A percentile compares a stretch with the other conserved stretches of the same genome.
phyloP scores from a whole-genome alignment of 2,113 vertebrate genomes.

The Thunnus thynnus region DNA sequence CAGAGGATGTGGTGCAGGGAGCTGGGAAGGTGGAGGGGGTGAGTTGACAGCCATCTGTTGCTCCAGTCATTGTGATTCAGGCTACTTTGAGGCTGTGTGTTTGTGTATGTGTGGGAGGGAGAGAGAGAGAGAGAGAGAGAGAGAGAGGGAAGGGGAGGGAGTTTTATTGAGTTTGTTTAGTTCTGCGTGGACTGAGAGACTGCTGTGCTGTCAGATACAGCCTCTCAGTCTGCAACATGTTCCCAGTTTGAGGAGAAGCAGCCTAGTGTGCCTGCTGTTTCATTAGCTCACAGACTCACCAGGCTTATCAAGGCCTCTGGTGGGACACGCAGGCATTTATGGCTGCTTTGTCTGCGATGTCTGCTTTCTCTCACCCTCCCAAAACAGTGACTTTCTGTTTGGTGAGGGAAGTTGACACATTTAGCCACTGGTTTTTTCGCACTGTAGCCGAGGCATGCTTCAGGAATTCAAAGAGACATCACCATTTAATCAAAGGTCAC shows the following conservation, averaged over 20 bases:
- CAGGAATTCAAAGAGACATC: conserved; percentile 52
- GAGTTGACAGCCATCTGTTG: conserved; percentile 85
- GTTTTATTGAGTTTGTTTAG: conserved; percentile 73
- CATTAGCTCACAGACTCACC: conserved; percentile 27
- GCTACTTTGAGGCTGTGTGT: conserved; percentile 58
- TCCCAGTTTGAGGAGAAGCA: conserved; percentile 41
- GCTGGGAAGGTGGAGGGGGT: conserved; percentile 64
- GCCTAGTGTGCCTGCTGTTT: conserved; percentile 31
- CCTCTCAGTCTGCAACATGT: conserved; percentile 33
- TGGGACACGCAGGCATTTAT: conserved; percentile 51
- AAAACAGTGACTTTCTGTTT: conserved; percentile 53
- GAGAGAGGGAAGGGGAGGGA: conserved; percentile 28
- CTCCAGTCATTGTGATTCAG: conserved; percentile 82
- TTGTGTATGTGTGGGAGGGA: conserved; percentile 50
- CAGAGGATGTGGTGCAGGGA: conserved; percentile 75
- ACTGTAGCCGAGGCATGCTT: conserved; percentile 20
- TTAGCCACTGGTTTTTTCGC: background rate
- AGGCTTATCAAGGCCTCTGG: conserved; percentile 13
- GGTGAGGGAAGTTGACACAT: conserved; percentile 39
- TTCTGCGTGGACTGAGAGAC: conserved; percentile 35
- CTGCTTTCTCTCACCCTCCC: conserved; percentile 16
- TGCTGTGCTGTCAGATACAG: conserved; percentile 55
- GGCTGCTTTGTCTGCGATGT: conserved; percentile 40
- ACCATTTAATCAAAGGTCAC: conserved; percentile 66
- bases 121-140: background rate